Conservation (phyloP, 1,140 invertebrate species). For the Halictus rubicundus region DNA sequence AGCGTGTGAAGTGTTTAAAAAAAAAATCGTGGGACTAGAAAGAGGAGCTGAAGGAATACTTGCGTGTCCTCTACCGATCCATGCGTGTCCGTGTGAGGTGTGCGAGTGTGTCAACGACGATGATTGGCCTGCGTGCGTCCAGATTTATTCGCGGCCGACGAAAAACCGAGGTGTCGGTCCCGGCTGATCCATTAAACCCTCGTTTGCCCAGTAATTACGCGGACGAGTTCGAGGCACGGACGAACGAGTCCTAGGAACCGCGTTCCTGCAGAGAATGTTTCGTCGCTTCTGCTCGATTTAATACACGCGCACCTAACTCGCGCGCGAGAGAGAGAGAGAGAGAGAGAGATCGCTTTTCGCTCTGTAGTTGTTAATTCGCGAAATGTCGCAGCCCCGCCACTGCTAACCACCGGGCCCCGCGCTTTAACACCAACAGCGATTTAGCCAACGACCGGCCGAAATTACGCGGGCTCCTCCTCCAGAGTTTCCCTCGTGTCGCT, state of each 20-base stretch:
- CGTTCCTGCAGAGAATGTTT: neutral
- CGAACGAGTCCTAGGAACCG: constrained; percentile 9
- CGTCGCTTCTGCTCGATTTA: constrained; percentile 35
- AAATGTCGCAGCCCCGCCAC: constrained; percentile 18
- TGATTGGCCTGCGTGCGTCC: neutral
- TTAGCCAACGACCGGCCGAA: constrained; percentile 23
- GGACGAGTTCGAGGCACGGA: constrained; percentile 9
- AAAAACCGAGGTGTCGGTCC: neutral
- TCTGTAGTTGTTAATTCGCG: constrained; percentile 42
- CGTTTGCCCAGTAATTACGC: constrained; percentile 33
- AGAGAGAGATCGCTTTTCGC: neutral
- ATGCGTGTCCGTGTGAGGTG: neutral
- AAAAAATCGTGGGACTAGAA: neutral
- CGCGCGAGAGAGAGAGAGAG: neutral
- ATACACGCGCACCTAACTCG: too few relatives aligned
- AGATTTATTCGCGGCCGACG: neutral
- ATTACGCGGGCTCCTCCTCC: constrained; percentile 14
- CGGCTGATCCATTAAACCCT: constrained; percentile 22
- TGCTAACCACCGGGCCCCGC: constrained; percentile 21
- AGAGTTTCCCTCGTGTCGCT: neutral
- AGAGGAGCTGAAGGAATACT: neutral
- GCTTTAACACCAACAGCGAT: constrained; percentile 27
- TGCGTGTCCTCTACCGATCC: neutral
- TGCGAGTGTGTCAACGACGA: neutral
- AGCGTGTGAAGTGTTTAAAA: too few relatives aligned